Percentiles rank a stretch among this genome's conserved stretches.
Evolutionary conservation across 1,140 invertebrate genomes (phyloP).

Genomic region (Anoplophora glabripennis): DNA sequence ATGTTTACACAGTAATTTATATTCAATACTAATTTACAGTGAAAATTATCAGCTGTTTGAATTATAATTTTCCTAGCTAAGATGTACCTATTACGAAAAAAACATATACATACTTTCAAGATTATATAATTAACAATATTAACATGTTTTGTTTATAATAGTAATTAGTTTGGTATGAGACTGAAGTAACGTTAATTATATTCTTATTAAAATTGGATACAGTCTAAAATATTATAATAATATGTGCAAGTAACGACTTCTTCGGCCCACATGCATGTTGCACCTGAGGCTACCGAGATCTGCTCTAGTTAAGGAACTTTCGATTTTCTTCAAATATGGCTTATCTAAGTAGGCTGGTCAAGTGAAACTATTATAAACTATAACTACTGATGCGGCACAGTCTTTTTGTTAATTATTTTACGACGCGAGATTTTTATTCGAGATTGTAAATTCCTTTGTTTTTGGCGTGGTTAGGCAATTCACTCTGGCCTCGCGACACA

Average conservation of each 20-base stretch:
- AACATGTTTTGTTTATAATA: no score
- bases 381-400: slow-evolving; percentile 11
- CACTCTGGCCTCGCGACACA: not conserved
- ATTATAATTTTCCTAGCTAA: no score
- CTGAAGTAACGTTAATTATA: no score
- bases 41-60: no score
- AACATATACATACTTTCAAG: no score
- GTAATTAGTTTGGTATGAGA: no score
- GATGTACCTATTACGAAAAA: no score
- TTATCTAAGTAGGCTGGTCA: slow-evolving; percentile 27
- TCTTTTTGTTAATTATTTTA: slow-evolving; percentile 15
- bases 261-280: slow-evolving; percentile 11
- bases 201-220: no score
- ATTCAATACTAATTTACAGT: no score
- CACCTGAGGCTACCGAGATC: slow-evolving; percentile 29
- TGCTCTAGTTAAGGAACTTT: slow-evolving; percentile 41
- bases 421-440: slow-evolving; percentile 2
- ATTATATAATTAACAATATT: no score
- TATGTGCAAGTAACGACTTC: not conserved
- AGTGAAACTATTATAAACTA: slow-evolving; percentile 21
- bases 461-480: slow-evolving; percentile 7
- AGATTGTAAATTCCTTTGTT: slow-evolving; percentile 10
- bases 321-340: slow-evolving; percentile 38
- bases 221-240: no score
- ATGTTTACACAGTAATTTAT: no score